Conservation (phyloP, 2,888 invertebrate genomes). For the Xestia sexstrigata region DNA sequence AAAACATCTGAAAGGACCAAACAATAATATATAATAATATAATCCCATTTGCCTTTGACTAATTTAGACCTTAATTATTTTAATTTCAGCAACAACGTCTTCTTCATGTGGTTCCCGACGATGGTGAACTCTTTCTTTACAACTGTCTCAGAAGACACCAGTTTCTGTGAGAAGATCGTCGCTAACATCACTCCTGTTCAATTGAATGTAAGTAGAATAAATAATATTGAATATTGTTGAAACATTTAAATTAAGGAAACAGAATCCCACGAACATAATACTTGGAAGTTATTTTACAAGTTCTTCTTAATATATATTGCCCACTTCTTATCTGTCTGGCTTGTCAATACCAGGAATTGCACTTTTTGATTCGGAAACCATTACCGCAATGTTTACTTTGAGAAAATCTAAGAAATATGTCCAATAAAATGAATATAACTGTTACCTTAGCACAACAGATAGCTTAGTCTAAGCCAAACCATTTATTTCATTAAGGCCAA, state of each 20-base stretch:
- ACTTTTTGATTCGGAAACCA: neutral
- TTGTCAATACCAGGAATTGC: neutral
- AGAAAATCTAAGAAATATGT: neutral
- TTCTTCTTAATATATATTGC: neutral
- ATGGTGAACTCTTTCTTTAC: constrained; percentile 81
- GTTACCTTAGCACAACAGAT: neutral
- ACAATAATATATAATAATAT: neutral
- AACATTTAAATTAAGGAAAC: no score
- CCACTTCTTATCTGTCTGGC: neutral
- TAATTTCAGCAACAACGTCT: constrained; percentile 77
- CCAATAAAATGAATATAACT: neutral
- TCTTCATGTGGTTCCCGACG: constrained; percentile 86
- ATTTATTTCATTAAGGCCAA: neutral
- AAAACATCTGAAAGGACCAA: neutral
- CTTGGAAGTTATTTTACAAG: neutral
- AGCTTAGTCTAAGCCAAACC: neutral
- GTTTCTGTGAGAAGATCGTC: constrained; percentile 67
- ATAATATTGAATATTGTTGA: no score
- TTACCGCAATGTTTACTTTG: neutral
- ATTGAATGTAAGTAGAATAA: constrained; percentile 31
- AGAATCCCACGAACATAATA: no score
- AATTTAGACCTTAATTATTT: neutral
- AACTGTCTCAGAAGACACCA: constrained; percentile 36
- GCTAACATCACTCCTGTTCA: constrained; percentile 53
- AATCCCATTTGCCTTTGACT: neutral